A percentile compares a stretch with the other conserved stretches of the same genome.
Conservation (phyloP, 2,888 invertebrate genomes). For the Bellardia pandia region DNA sequence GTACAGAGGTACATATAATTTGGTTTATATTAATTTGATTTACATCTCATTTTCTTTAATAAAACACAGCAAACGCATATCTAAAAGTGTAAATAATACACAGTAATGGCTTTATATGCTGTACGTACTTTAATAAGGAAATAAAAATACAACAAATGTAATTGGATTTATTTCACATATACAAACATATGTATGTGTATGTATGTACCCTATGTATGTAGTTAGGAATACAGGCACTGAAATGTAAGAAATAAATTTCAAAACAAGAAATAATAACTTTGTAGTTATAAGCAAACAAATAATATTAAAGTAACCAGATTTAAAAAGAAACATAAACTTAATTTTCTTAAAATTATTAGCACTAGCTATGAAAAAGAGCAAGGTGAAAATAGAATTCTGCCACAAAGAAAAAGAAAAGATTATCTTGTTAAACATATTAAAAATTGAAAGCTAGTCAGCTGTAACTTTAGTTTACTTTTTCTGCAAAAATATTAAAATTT, state of each 20-base stretch:
- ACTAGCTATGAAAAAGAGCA: neutral
- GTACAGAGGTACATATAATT: slow-evolving; percentile 56
- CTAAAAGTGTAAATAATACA: slow-evolving; percentile 51
- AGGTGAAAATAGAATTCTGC: neutral
- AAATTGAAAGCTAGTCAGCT: slow-evolving; percentile 34
- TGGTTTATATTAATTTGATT: slow-evolving; percentile 69
- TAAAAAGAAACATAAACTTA: neutral
- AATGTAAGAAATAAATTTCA: neutral
- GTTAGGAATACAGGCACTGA: neutral
- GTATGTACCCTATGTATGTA: neutral
- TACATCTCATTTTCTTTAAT: slow-evolving; percentile 48
- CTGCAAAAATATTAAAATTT: neutral
- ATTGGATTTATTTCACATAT: slow-evolving; percentile 51
- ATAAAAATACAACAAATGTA: slow-evolving; percentile 34
- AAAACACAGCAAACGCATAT: neutral
- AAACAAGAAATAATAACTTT: neutral
- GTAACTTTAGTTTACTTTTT: neutral
- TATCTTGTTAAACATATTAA: neutral
- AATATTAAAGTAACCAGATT: neutral
- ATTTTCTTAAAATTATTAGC: neutral
- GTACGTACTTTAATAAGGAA: slow-evolving; percentile 22
- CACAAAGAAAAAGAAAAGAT: neutral
- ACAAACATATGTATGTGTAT: neutral
- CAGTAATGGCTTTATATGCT: slow-evolving; percentile 22
- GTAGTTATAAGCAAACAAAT: neutral